Base-by-base conservation (phyloP, 2,888 invertebrate species). In the Rhamnusium bicolor region DNA sequence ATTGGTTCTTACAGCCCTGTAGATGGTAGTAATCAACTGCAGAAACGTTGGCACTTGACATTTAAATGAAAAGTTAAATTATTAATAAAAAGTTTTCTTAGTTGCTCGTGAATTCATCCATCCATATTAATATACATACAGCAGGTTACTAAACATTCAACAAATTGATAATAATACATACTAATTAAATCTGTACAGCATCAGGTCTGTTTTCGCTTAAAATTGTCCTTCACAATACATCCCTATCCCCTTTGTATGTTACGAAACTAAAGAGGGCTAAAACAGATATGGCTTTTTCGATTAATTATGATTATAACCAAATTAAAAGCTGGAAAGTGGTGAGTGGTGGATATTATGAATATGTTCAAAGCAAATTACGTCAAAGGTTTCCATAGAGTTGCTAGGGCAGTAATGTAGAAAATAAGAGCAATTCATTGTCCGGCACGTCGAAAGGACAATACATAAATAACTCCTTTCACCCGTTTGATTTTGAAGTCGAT, bases 301-400 rank as follows among this genome's bases (percentile, higher is more conserved):
- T 76, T 76, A 78, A 78, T 78, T 76, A 72, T 63, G 72, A 77
- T 72, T 72, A 76, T 73, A 76, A 78, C 72, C 47, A 73, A 78
- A 78, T 78, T 76, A 76, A 75, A 75, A 75, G 73, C 74, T 60
- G 73, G 65, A 73, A 72, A 75, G 75, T 66, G 69, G 61, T 67
- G 56, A 60, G 69, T 72, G 68, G 63, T 12, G 54, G 18, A 69
- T 71, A 69, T 71, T 74, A 74, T 77, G 75, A 75, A 75, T 73
- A 75, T 76, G 77, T 75, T 77, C 82, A 81, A 82, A 81, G 80
- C 76, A 74, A 81, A 78, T 79, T 78, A 74, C 77, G 74, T 82
- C 82, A 82, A 82, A 82, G 81, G 82, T 82, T 81, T 72, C 82
- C 77, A 82, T 79, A 78, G 77, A 71, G 76, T 75, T 68, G 76